phyloP scores from a whole-genome alignment of 2,113 vertebrate genomes.

The Edolisoma coerulescens region DNA sequence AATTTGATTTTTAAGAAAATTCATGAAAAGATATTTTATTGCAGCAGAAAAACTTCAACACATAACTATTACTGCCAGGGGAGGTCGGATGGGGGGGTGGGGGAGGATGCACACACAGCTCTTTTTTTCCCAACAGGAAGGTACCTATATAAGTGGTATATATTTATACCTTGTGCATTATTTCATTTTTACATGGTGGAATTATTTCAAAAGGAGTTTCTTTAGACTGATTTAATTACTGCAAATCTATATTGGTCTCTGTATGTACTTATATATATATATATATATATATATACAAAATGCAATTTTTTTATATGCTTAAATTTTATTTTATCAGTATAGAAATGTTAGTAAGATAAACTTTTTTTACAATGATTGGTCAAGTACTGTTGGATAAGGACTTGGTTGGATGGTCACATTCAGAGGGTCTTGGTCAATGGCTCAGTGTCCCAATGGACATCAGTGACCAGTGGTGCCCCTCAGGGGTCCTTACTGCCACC shows the following conservation, averaged over 20 bases:
- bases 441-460: neutral
- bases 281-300: neutral
- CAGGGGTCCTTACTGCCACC: neutral
- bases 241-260: neutral
- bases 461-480: neutral
- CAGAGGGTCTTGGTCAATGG: neutral
- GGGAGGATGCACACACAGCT: neutral
- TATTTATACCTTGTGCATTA: neutral
- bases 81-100: fast-evolving
- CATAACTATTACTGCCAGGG: neutral
- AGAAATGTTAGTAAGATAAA: neutral
- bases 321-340: neutral
- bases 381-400: neutral
- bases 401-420: neutral
- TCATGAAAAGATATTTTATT: neutral
- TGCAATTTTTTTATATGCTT: neutral
- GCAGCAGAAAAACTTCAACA: neutral
- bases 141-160: neutral
- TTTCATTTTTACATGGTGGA: neutral
- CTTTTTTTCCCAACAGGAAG: neutral
- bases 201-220: neutral
- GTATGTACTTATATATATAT: neutral
- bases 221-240: neutral
- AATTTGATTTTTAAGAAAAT: neutral
- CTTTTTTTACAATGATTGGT: neutral